Base-by-base conservation (phyloP, 2,113 vertebrate genomes). In the Nerophis ophidion region DNA sequence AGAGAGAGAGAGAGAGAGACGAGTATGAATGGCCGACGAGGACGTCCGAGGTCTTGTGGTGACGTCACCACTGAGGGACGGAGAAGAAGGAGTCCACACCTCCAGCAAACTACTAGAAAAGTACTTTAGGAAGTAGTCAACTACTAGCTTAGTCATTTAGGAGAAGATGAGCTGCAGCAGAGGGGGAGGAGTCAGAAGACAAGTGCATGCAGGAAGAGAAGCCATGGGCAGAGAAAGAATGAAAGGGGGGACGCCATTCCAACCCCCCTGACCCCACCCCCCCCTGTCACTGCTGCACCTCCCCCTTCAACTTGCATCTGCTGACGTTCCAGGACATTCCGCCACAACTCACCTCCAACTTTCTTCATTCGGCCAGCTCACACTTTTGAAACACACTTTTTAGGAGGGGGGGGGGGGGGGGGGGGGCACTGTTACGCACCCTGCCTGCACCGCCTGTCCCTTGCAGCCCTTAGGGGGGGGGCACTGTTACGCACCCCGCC, bases 161-260 rank as follows among this genome's bases (percentile, higher is more conserved):
- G 74, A 61, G 46, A 63, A 52, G 14, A 48, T 65, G 52, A 48
- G 33, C 19, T 26, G 19, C 19, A 2, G 61, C 70, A 54, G 45
- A 60, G 55, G 47, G 26, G 60, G 38, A 56, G 48, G 59, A 51
- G 33, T 33, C 15, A 77, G 65, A 26, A 26, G 26, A 26, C 83
- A 86, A 88, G 86, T 86, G 85, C 83, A 84, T 63, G 72, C 84
- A 65, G 76, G 64, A 70, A 46, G 71, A 69, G 72, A 65, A 53
- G 72, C 17, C 49, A 19, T 67, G 50, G 61, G 45, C 56, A 55
- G 55, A 16, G 44, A 63, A 45, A 60, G 66, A 79, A 74, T 77
- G 71, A 75, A 75, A 80, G 76, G 15, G 50, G 77, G 57, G 70
- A 76, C 68, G 58, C 78, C 48, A 89, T 90, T 90, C 87, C 87